Conservation (phyloP, 2,888 invertebrate genomes). For the Erebia ligea region DNA sequence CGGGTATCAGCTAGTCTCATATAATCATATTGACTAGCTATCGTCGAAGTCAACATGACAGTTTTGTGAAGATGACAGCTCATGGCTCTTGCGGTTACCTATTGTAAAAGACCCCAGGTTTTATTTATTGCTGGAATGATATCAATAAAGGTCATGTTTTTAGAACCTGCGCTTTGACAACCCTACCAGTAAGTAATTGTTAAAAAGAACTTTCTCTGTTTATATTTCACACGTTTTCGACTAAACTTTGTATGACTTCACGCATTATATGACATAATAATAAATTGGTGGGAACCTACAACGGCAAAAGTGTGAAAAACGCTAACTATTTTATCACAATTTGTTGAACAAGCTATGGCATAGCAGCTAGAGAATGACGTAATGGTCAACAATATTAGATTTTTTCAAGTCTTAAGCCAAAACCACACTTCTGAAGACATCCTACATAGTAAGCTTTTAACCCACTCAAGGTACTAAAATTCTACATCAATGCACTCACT, state of each 20-base stretch:
- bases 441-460: no score
- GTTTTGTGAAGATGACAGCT: no score
- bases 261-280: conserved; percentile 49
- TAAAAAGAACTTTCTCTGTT: conserved; percentile 60
- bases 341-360: background rate
- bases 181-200: conserved; percentile 5
- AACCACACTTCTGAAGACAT: no score
- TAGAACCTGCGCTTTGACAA: background rate
- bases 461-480: no score
- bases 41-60: no score
- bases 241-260: conserved; percentile 48
- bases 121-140: no score
- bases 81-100: no score
- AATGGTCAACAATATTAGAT: background rate
- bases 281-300: conserved; percentile 43
- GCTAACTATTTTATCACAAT: conserved; percentile 21
- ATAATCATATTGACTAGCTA: no score
- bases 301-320: conserved; percentile 5
- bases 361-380: conserved; percentile 5
- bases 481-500: no score
- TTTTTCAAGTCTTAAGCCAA: no score
- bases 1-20: no score
- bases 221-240: conserved; percentile 75
- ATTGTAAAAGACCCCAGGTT: no score
- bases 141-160: background rate